Evolutionary conservation across 2,888 invertebrate species (phyloP), one percentile per base, ranked within the genome.

Genomic region (Pandemis cinnamomeana): DNA sequence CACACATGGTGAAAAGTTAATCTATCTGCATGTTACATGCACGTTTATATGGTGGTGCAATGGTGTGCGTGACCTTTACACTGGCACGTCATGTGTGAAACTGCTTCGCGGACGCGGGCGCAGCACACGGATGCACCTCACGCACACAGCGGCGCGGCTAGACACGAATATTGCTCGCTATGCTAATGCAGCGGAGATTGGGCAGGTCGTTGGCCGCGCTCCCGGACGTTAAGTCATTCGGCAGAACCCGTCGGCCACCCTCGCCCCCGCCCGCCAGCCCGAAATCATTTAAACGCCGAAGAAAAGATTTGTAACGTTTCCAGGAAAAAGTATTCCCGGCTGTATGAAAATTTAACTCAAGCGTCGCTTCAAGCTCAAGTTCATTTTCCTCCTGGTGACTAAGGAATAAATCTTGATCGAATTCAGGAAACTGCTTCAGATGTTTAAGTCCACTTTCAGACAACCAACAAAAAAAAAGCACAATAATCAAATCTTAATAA

Each of bases 131-230:
- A 83, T 77, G 79, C 69, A 74, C 74, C 80, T 67, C 79, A 78
- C 83, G 80, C 91, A 86, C 84, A 84, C 86, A 80, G 80, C 82
- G 42, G 46, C 62, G 62, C n/a, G 82, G 84, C 86, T 89, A 91
- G 89, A 89, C 89, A 89, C 87, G 89, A 91, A 92, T 92, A 92
- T 93, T 92, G 94, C 92, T 91, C 89, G 93, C 93, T 91, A 94
- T 94, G 94, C 93, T 94, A 94, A 94, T 94, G 94, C 93, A 89
- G 88, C 89, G 89, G 93, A 94, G 94, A 94, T 94, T 94, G 94
- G 94, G 91, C 91, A 93, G 94, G 94, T 94, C 94, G 91, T 88
- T 93, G 94, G 88, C 94, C 94, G 89, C 88, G 83, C 86, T 91
- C 93, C 92, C 93, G 92, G 93, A 93, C 92, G 90, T 89, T 87